Conservation (phyloP, 2,113 vertebrate species). For the Coryphaenoides rupestris region DNA sequence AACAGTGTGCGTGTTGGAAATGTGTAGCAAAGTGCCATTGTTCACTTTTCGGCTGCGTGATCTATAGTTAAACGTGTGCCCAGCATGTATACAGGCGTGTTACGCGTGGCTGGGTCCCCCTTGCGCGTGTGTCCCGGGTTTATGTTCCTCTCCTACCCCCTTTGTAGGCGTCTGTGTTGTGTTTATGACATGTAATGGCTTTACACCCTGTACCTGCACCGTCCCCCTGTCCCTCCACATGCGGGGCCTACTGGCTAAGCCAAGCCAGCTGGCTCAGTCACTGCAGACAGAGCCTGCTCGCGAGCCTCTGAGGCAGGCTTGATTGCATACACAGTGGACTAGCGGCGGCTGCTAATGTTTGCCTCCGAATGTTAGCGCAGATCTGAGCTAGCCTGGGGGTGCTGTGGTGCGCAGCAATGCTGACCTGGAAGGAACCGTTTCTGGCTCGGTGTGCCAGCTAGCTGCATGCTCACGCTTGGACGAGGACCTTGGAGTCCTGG, state of each 20-base stretch:
- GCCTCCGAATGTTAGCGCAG: conserved; percentile 23
- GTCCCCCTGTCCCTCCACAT: conserved; percentile 52
- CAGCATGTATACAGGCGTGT: conserved; percentile 24
- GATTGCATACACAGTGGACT: conserved; percentile 55
- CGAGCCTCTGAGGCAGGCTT: conserved; percentile 69
- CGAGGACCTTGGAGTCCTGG: too few species aligned
- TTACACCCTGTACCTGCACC: conserved; percentile 65
- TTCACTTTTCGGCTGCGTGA: conserved; percentile 15
- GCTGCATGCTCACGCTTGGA: too few species aligned
- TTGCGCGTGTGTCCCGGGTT: conserved; percentile 30
- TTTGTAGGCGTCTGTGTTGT: conserved; percentile 41
- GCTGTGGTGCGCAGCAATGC: not conserved
- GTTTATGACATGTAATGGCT: conserved; percentile 59
- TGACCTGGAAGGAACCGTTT: too few species aligned
- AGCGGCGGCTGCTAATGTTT: conserved; percentile 50
- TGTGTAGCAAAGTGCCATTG: conserved; percentile 7
- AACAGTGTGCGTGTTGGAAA: not conserved
- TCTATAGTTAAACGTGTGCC: conserved; percentile 24
- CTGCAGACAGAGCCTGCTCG: conserved; percentile 59
- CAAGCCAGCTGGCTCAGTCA: conserved; percentile 75
- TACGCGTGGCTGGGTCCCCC: conserved; percentile 30
- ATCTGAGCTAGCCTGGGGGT: conserved; percentile 31
- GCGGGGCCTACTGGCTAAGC: conserved; percentile 60
- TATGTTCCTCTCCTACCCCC: conserved; percentile 23
- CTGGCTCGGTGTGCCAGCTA: too few species aligned